phyloP scores from a whole-genome alignment of 2,888 invertebrate species.

The Lacanobia wlatinum region DNA sequence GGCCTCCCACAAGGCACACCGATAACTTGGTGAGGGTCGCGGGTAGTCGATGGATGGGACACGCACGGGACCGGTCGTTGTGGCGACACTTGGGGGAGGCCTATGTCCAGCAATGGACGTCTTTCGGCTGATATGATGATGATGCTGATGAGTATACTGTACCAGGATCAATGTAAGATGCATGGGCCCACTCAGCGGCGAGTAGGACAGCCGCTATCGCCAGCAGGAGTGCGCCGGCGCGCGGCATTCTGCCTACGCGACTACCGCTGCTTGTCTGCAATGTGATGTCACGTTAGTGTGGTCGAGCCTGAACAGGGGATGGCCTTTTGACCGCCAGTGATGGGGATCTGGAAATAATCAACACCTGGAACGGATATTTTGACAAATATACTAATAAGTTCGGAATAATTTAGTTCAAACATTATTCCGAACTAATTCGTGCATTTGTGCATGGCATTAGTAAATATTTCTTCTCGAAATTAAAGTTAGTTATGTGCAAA shows the following conservation, averaged over 20 bases:
- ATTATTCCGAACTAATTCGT: too few species aligned
- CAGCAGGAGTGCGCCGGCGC: constrained; percentile 87
- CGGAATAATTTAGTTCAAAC: too few species aligned
- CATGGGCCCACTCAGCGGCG: constrained; percentile 84
- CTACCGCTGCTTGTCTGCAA: constrained; percentile 84
- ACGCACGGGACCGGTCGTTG: too few species aligned
- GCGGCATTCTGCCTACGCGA: constrained; percentile 85
- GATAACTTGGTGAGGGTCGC: too few species aligned
- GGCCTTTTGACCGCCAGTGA: constrained; percentile 9
- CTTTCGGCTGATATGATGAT: too few species aligned
- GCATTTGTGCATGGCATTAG: too few species aligned
- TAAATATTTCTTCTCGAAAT: too few species aligned
- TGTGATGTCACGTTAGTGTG: constrained; percentile 42
- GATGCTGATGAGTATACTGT: constrained; percentile 10
- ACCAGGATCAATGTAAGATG: constrained; percentile 87
- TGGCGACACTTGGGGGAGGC: too few species aligned
- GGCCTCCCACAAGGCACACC: too few species aligned
- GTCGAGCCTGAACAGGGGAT: neutral
- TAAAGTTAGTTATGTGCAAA: too few species aligned
- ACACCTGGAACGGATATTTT: neutral
- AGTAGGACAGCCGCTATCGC: constrained; percentile 86
- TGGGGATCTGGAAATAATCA: neutral
- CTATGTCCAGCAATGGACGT: too few species aligned
- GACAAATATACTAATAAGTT: neutral
- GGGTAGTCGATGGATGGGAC: too few species aligned